phyloP scores from a whole-genome alignment of 2,888 invertebrate genomes.

The Chorisops tibialis region DNA sequence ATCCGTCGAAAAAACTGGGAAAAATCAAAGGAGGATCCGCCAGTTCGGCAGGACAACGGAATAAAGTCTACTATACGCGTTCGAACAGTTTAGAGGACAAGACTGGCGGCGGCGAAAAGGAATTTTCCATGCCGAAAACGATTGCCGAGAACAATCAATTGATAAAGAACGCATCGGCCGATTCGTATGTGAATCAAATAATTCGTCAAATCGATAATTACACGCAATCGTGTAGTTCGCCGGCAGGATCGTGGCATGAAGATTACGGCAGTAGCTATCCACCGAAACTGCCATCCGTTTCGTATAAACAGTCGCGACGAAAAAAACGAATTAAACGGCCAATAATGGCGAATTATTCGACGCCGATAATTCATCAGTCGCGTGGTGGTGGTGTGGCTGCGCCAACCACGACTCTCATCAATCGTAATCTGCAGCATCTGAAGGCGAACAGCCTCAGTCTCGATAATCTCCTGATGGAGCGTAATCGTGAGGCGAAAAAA shows the following conservation, averaged over 20 bases:
- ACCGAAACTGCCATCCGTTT: too few species aligned
- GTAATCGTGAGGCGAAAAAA: neutral
- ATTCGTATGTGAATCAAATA: neutral
- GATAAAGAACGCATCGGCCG: neutral
- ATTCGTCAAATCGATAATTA: neutral
- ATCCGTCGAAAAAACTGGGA: neutral
- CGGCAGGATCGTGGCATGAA: neutral
- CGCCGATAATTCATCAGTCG: neutral
- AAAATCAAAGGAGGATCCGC: neutral
- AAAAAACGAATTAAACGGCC: neutral
- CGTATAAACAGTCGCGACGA: too few species aligned
- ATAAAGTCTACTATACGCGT: conserved; percentile 15
- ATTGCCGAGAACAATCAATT: neutral
- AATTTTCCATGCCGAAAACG: neutral
- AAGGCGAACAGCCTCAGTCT: conserved; percentile 19
- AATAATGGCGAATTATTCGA: neutral
- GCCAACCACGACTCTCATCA: neutral
- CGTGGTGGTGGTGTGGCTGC: neutral
- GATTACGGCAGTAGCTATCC: too few species aligned
- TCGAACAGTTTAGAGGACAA: conserved; percentile 21
- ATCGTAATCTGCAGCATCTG: neutral
- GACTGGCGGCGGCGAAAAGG: neutral
- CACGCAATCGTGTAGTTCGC: neutral
- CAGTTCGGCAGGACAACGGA: conserved; percentile 3
- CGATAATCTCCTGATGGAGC: conserved; percentile 20